These are phyloP conservation scores for Triops longicaudatus DNA, from an alignment of 1,140 invertebrate genomes.

Conservation along the genomic window DNA sequence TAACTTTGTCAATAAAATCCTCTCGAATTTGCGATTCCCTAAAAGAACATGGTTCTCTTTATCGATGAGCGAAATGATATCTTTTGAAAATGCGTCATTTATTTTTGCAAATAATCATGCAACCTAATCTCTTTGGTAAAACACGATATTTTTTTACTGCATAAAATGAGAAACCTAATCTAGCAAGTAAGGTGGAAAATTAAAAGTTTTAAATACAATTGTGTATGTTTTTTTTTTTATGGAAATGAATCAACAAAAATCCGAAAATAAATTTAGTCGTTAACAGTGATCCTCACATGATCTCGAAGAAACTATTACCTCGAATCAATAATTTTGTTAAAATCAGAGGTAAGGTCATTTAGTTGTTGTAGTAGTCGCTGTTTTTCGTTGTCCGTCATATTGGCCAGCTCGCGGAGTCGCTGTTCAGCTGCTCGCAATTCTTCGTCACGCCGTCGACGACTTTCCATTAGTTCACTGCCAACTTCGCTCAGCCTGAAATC, in stretches of 20 bases:
- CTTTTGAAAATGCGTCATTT: no score
- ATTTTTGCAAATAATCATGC: no score
- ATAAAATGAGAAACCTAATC: no score
- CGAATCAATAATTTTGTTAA: neutral
- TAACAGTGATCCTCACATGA: no score
- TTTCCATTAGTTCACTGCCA: neutral
- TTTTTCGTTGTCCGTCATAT: conserved; percentile 1
- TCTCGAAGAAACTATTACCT: neutral
- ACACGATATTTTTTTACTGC: no score
- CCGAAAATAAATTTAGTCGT: no score
- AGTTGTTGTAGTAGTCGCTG: conserved; percentile 1
- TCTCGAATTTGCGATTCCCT: neutral
- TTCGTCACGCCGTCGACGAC: neutral
- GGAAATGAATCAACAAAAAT: no score
- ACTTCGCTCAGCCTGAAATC: neutral
- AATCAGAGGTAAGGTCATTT: neutral
- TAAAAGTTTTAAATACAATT: no score
- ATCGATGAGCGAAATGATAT: neutral
- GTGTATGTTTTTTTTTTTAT: no score
- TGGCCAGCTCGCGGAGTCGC: neutral
- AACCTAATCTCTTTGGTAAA: no score
- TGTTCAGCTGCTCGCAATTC: neutral
- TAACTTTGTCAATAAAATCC: neutral
- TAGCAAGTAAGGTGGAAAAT: no score
- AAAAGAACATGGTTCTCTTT: neutral